Evolutionary conservation across 1,140 invertebrate species (phyloP).

Genomic region (Eupeodes corollae): DNA sequence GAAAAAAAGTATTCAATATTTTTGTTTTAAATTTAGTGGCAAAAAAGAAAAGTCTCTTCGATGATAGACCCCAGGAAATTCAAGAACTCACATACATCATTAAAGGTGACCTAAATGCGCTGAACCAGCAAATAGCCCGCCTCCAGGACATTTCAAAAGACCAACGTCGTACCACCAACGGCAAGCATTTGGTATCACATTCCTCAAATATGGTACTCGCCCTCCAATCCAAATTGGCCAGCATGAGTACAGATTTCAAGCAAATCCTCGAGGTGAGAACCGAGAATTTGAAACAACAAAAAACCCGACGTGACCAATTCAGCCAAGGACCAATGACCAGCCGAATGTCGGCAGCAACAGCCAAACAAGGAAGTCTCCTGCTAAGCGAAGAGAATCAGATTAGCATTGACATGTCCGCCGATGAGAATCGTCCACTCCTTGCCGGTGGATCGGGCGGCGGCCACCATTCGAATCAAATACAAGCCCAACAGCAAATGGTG

Average conservation of each 20-base stretch:
- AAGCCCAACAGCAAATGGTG: conserved; percentile 48
- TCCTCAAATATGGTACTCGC: conserved; percentile 91
- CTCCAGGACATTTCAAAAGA: conserved; percentile 67
- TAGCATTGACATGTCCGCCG: conserved; percentile 61
- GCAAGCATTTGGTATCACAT: conserved; percentile 82
- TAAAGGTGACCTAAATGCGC: conserved; percentile 86
- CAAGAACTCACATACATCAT: conserved; percentile 97
- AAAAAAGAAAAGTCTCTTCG: conserved; percentile 93
- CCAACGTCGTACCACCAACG: conserved; percentile 50
- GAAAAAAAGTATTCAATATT: background rate
- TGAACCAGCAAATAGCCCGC: conserved; percentile 92
- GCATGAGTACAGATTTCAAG: conserved; percentile 95
- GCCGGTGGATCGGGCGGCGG: conserved; percentile 8
- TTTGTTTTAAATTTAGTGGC: conserved; percentile 59
- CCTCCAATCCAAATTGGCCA: conserved; percentile 88
- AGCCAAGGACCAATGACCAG: conserved; percentile 58
- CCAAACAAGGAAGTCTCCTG: conserved; percentile 42
- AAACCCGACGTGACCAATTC: conserved; percentile 86
- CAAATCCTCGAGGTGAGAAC: conserved; percentile 78
- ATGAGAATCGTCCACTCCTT: conserved; percentile 28
- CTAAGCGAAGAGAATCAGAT: conserved; percentile 58
- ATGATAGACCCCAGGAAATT: conserved; percentile 90
- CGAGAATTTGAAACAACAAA: conserved; percentile 93
- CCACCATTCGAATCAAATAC: conserved; percentile 11
- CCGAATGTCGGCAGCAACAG: conserved; percentile 60